These are phyloP conservation scores for Helobdella robusta DNA, from an alignment of 2,888 invertebrate genomes.

Conservation along the genomic window DNA sequence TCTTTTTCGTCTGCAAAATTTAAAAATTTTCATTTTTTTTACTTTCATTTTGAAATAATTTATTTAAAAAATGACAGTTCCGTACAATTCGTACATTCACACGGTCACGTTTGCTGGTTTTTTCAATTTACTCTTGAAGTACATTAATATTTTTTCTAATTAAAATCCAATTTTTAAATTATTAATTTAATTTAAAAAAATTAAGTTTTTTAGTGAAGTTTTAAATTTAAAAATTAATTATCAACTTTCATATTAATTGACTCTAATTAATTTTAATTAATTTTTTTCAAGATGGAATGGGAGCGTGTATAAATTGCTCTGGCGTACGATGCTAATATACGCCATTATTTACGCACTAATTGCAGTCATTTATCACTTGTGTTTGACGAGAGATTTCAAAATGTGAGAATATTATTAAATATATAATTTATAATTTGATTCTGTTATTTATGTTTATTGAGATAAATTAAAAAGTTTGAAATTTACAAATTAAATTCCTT, in stretches of 20 bases:
- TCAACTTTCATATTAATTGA: conserved; percentile 11
- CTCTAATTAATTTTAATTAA: background rate
- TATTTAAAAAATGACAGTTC: conserved; percentile 35
- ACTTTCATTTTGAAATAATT: background rate
- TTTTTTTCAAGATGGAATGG: conserved; percentile 69
- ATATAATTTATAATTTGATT: background rate
- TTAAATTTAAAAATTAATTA: no score
- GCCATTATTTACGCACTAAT: conserved; percentile 67
- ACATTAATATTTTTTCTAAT: conserved; percentile 13
- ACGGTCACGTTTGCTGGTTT: conserved; percentile 33
- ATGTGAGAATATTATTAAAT: background rate
- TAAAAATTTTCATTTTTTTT: no score
- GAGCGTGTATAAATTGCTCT: conserved; percentile 85
- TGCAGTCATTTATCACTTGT: conserved; percentile 66
- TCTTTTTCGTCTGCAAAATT: background rate
- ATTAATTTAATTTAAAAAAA: background rate
- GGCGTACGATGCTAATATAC: conserved; percentile 75
- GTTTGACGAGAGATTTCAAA: conserved; percentile 54
- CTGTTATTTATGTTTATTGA: background rate
- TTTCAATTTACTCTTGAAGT: conserved; percentile 46
- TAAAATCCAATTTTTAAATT: conserved; percentile 3
- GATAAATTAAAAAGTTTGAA: no score
- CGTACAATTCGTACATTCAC: conserved; percentile 35
- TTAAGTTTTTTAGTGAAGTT: no score
- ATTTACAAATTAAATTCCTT: no score